Base-by-base conservation (phyloP, 2,797 vertebrate species). In the Helarctos malayanus region DNA sequence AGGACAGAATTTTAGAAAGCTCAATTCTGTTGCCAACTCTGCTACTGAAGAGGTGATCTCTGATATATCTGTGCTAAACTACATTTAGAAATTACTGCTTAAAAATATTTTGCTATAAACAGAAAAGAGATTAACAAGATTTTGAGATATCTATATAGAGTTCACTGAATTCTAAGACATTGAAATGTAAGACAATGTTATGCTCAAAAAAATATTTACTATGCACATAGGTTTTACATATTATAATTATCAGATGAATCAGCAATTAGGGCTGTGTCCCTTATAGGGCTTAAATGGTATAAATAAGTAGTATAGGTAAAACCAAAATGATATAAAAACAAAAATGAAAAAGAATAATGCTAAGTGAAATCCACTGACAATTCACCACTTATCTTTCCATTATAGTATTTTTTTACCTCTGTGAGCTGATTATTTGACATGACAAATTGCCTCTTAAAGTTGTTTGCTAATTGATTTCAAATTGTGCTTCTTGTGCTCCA, bases 41-140 rank as follows among this genome's bases (percentile, higher is more conserved):
- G 54, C 54, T 68, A 52, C 3, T 78, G 32, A 81, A 65, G 1
- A 81, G 32, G 38, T 7, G 54, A 75, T 61, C 7, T 63, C 21
- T 38, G 25, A 56, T 18, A 89, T 29, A 13, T 52, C 35, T 91
- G 25, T 79, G 75, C 61, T 89, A 56, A 75, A 86, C 45, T 65
- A 65, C 32, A 76, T 0, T 89, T 78, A 89, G 59, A 90, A 65
- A 35, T 68, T 3, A 65, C 27, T 94, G 15, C 23, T 75, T 93
- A 91, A 93, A 94, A 93, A 88, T 4, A 85, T 35, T 86, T 49
- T 75, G 19, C 35, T 81, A 71, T 8, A 49, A 88, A 65, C 1
- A 79, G 49, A 91, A 87, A 95, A 87, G 19, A 38, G 68, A 21
- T 75, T 92, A 69, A 47, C 2, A 71, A 91, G 54, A 86, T 86